Evolutionary conservation across 2,113 vertebrate genomes (phyloP).

Genomic region (Beaufortia kweichowensis): DNA sequence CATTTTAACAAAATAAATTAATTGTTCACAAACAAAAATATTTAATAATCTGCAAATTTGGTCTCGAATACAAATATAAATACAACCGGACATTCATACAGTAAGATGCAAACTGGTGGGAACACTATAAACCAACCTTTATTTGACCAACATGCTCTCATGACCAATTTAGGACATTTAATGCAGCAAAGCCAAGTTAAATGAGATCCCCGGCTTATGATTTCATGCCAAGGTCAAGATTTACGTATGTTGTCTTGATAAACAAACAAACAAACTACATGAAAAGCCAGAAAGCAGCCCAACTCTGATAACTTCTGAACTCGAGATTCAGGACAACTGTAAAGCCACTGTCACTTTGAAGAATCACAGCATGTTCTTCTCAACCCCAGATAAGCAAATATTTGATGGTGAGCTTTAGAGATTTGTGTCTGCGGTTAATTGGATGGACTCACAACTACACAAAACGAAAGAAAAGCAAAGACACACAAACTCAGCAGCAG

Average conservation of each 20-base stretch:
- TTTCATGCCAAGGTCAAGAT: conserved; percentile 26
- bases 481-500: conserved; percentile 34
- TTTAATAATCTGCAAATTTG: no score
- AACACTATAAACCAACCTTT: no score
- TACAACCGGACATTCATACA: no score
- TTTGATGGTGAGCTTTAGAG: conserved; percentile 56
- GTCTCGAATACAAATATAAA: no score
- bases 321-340: conserved; percentile 43
- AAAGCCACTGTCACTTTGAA: conserved; percentile 52
- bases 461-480: conserved; percentile 31
- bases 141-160: no score
- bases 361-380: conserved; percentile 53
- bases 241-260: conserved; percentile 52
- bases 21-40: no score
- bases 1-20: no score
- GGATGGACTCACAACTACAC: conserved; percentile 30
- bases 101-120: no score
- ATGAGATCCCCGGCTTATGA: not conserved
- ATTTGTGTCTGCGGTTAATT: conserved; percentile 53
- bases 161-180: no score
- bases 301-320: conserved; percentile 19
- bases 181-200: not conserved
- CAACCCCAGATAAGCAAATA: conserved; percentile 66
- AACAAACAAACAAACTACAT: conserved; percentile 56
- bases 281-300: conserved; percentile 44